Evolutionary conservation across 2,113 vertebrate species (phyloP), one percentile per base, ranked within the genome.

Genomic region (Cryptomyrus ogoouensis): DNA sequence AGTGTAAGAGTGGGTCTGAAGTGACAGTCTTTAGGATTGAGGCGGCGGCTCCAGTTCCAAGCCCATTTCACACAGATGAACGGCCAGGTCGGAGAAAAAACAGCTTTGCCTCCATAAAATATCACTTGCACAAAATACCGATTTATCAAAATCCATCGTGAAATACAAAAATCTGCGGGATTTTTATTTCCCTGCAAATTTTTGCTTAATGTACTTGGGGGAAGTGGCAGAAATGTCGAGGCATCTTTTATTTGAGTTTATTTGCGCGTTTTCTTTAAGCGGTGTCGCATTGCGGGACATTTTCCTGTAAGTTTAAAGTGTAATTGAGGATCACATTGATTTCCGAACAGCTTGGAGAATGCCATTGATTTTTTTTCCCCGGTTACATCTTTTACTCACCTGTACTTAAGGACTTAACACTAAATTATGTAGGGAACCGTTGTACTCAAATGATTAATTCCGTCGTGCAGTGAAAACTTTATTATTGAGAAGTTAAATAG

Each of bases 1-100:
- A 92, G 94, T 94, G 94, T 93, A 93, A 80, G 94, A 93, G 93
- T 92, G 94, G 94, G 93, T 92, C 93, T 93, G 94, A 96, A 96
- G 94, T 95, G 95, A 96, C 94, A 96, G 93, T 94, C 94, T 96
- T 96, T 95, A 91, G 95, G 95, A 95, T 96, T 95, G 95, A 93
- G 93, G 92, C 88, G 94, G 94, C 94, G 92, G 93, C 93, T 91
- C 92, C 92, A 90, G 90, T 90, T 91, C 94, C 93, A 94, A 95
- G 94, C 94, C 39, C 53, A 93, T 93, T 95, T 96, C 96, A 94
- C 95, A 95, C 91, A 90, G 92, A 88, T 91, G 91, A 77, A 31
- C 17, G 53, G 88, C 90, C 74, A 90, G 90, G 89, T 85, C 70
- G 87, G 90, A 42, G 84, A 85, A 53, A 74, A 87, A 92, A 90